phyloP scores from a whole-genome alignment of 2,113 vertebrate species.

The Onychostoma macrolepis region DNA sequence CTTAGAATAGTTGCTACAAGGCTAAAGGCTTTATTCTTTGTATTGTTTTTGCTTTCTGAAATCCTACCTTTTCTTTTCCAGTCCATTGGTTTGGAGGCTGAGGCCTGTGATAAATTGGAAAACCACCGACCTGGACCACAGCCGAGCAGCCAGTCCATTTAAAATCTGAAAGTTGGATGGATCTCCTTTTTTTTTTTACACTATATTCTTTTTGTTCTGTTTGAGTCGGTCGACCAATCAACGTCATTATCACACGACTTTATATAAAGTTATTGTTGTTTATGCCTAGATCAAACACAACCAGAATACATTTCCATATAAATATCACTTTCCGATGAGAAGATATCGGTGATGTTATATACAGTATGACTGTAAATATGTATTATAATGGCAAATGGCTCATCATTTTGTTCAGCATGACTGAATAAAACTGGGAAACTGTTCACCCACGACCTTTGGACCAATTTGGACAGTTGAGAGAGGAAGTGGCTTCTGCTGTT shows the following conservation, averaged over 20 bases:
- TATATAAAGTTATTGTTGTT: background rate
- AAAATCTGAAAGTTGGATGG: background rate
- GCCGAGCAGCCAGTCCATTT: conserved; percentile 10
- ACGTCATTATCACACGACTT: background rate
- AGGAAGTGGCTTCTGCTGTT: conserved; percentile 7
- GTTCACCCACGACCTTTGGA: conserved; percentile 19
- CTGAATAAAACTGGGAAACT: conserved; percentile 17
- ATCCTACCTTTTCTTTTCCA: conserved; percentile 16
- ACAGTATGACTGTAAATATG: background rate
- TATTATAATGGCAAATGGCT: background rate
- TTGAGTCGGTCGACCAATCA: background rate
- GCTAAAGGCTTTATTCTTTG: background rate
- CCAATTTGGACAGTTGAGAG: conserved; percentile 15
- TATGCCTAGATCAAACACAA: background rate
- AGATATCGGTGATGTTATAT: background rate
- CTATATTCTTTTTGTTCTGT: background rate
- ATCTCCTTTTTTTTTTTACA: no score
- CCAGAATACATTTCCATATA: background rate
- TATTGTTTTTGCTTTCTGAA: conserved; percentile 1
- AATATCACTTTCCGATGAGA: background rate
- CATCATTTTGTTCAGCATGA: conserved; percentile 10
- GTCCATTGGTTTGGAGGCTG: background rate
- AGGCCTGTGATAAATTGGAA: background rate
- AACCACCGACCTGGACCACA: background rate
- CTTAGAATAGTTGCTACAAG: background rate